Evolutionary conservation across 2,888 invertebrate genomes (phyloP).

Genomic region (Ophraella communa): DNA sequence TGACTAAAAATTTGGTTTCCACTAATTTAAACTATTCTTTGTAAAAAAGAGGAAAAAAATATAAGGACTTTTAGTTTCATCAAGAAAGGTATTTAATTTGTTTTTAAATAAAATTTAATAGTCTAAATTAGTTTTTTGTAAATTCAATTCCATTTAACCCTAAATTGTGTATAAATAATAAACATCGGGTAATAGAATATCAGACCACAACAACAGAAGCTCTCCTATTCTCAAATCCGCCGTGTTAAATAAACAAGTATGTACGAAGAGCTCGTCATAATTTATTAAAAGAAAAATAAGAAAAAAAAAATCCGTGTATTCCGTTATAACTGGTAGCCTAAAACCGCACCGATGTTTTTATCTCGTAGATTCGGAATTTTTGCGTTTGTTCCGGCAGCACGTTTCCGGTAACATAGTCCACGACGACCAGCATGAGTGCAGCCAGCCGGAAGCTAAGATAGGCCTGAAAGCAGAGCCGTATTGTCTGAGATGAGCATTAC

Average conservation of each 20-base stretch:
- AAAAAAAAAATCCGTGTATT: not conserved
- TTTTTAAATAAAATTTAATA: too few species aligned
- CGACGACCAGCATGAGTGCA: conserved; percentile 42
- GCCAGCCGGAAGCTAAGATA: conserved; percentile 54
- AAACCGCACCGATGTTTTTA: conserved; percentile 8
- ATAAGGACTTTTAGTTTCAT: too few species aligned
- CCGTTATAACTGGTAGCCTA: not conserved
- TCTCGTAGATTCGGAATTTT: conserved; percentile 16
- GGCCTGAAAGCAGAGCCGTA: conserved; percentile 31
- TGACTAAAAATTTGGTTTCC: too few species aligned
- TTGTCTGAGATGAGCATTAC: not conserved
- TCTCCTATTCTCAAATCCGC: not conserved
- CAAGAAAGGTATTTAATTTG: too few species aligned
- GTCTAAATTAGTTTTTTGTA: too few species aligned
- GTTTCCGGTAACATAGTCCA: conserved; percentile 7
- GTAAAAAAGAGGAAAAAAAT: too few species aligned
- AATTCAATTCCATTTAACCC: too few species aligned
- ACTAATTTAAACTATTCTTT: too few species aligned
- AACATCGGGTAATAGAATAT: not conserved
- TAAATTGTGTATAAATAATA: too few species aligned
- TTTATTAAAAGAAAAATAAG: not conserved
- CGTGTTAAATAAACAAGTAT: not conserved
- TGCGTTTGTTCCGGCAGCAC: conserved; percentile 23
- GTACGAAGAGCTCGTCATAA: not conserved
- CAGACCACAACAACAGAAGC: not conserved